Percentiles rank a stretch among this genome's conserved stretches.
These are phyloP conservation scores for Puntigrus tetrazona DNA, from an alignment of 2,113 vertebrate genomes.

Conservation along the genomic window DNA sequence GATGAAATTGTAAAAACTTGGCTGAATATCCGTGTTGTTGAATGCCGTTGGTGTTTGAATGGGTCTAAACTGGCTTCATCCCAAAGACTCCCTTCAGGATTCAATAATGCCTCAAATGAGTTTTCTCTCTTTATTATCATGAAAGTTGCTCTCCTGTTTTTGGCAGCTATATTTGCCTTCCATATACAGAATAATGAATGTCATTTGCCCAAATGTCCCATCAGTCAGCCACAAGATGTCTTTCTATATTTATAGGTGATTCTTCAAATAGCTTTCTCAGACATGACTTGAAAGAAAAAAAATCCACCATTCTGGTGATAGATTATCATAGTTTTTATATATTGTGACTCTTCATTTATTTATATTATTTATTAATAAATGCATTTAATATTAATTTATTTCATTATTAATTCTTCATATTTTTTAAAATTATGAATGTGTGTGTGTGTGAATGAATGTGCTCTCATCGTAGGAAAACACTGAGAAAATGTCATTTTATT, in stretches of 20 bases:
- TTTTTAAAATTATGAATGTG: no score
- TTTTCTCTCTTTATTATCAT: slow-evolving; percentile 6
- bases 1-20: neutral
- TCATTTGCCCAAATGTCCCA: neutral
- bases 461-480: no score
- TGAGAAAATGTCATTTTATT: no score
- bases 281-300: neutral
- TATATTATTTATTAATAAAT: no score
- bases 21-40: neutral
- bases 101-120: slow-evolving; percentile 9
- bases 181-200: neutral
- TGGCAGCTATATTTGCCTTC: slow-evolving; percentile 2
- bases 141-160: slow-evolving; percentile 20
- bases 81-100: slow-evolving; percentile 15
- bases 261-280: neutral
- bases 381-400: no score
- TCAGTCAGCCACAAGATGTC: neutral
- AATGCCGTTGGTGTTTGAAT: neutral
- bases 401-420: no score
- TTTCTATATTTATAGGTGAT: neutral
- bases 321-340: neutral
- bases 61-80: slow-evolving; percentile 5
- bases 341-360: neutral
- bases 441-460: no score
- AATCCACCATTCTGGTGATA: neutral